A percentile compares a stretch with the other conserved stretches of the same genome.
phyloP scores from a whole-genome alignment of 23 tunicate species.

The Aplidium turbinatum region DNA sequence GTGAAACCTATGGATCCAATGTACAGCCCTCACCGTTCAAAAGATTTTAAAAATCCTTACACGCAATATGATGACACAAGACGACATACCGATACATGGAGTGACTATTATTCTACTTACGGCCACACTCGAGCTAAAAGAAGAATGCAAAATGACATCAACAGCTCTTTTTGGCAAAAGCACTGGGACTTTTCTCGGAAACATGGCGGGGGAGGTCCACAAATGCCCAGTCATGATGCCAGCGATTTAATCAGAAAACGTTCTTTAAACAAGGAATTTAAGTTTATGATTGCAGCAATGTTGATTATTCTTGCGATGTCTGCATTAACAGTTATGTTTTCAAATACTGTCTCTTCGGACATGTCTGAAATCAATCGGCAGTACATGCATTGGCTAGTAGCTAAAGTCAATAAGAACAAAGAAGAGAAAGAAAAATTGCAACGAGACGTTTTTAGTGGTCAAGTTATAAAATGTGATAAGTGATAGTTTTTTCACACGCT shows the following conservation, averaged over 20 bases:
- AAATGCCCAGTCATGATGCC: slow-evolving; percentile 37
- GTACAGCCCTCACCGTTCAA: slow-evolving; percentile 28
- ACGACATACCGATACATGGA: slow-evolving; percentile 41
- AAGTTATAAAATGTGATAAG: too few relatives aligned
- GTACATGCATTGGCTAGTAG: too few relatives aligned
- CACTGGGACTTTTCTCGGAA: slow-evolving; percentile 31
- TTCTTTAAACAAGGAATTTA: not conserved
- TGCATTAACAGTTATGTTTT: too few relatives aligned
- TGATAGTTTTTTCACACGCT: too few relatives aligned
- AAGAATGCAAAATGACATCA: slow-evolving; percentile 17
- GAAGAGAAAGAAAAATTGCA: too few relatives aligned
- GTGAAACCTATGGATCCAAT: not conserved
- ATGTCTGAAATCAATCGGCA: not conserved
- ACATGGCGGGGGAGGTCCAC: slow-evolving; percentile 66
- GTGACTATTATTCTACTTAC: slow-evolving; percentile 38
- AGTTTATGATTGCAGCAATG: not conserved
- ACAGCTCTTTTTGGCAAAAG: slow-evolving; percentile 39
- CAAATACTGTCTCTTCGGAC: not conserved
- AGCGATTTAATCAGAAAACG: too few relatives aligned
- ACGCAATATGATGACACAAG: slow-evolving; percentile 18
- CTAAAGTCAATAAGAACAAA: too few relatives aligned
- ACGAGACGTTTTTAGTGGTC: too few relatives aligned
- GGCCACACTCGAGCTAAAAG: slow-evolving; percentile 37
- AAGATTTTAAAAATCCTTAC: slow-evolving; percentile 48
- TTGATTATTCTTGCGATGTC: not conserved